phyloP scores from a whole-genome alignment of 2,888 invertebrate species.

The Macrosoma leucophasiata region DNA sequence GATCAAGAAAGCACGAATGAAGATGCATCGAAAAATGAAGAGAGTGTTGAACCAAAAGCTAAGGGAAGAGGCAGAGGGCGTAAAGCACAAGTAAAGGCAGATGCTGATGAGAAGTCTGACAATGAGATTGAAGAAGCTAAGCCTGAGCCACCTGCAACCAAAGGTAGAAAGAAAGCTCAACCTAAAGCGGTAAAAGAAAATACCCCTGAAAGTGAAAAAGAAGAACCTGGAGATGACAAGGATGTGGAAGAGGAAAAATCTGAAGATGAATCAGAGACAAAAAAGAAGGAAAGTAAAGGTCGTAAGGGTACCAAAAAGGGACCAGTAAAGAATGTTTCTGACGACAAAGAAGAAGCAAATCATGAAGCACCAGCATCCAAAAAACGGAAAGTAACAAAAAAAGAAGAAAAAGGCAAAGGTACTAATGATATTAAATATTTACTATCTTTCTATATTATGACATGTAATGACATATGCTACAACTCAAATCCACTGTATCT shows the following conservation, averaged over 20 bases:
- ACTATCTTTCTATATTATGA: not conserved
- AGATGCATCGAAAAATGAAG: constrained; percentile 29
- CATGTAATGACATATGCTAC: not conserved
- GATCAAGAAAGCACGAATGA: constrained; percentile 25
- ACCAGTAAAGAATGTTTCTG: constrained; percentile 43
- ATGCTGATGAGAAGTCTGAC: constrained; percentile 37
- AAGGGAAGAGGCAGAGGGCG: constrained; percentile 52
- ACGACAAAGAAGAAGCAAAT: constrained; percentile 37
- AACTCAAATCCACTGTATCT: not conserved
- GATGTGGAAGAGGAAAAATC: constrained; percentile 36
- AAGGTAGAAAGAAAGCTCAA: constrained; percentile 34
- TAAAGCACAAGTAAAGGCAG: constrained; percentile 40
- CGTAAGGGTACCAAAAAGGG: constrained; percentile 51
- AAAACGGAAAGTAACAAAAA: constrained; percentile 47
- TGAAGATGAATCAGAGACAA: constrained; percentile 40
- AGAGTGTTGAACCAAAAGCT: constrained; percentile 42
- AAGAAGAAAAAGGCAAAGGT: constrained; percentile 52
- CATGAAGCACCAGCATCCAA: constrained; percentile 38
- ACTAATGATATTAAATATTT: constrained; percentile 11
- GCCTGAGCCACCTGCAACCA: constrained; percentile 33
- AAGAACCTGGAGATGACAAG: constrained; percentile 39
- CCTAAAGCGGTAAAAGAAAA: constrained; percentile 38
- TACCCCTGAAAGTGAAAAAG: constrained; percentile 35
- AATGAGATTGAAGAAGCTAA: constrained; percentile 40
- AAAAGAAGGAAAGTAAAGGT: constrained; percentile 52